These are phyloP conservation scores for Nannoperca obscura DNA, from an alignment of 2,797 vertebrate species.

Conservation along the genomic window DNA sequence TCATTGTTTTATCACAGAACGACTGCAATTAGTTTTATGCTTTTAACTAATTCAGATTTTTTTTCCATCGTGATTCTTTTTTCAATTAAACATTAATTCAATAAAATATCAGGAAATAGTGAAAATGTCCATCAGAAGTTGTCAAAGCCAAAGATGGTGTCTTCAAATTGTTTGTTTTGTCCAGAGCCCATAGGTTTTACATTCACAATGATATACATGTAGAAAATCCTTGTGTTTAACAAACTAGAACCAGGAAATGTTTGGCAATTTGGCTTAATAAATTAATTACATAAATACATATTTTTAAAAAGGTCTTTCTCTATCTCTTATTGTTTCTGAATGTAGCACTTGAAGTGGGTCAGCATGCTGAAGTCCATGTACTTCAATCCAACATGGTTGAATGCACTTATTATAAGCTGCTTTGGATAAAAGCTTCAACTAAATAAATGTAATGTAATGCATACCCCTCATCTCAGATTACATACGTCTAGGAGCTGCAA, in stretches of 20 bases:
- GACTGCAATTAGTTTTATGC: conserved; percentile 12
- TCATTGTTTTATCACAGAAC: conserved; percentile 20
- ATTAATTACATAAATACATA: background rate
- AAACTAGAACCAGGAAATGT: background rate
- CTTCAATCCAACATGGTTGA: no score
- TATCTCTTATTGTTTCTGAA: background rate
- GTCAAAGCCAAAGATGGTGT: background rate
- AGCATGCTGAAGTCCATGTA: background rate
- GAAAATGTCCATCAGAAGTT: background rate
- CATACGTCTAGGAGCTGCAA: conserved; percentile 5
- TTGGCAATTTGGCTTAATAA: background rate
- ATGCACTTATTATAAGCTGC: background rate
- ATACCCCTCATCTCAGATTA: background rate
- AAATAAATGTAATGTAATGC: background rate
- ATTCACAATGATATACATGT: background rate
- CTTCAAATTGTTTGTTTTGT: background rate
- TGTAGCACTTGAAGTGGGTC: background rate
- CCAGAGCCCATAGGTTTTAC: background rate
- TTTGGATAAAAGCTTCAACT: background rate
- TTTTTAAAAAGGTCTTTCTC: background rate
- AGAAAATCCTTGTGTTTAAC: background rate
- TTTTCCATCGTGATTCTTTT: conserved; percentile 15
- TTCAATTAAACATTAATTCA: conserved; percentile 12
- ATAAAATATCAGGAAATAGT: conserved; percentile 8
- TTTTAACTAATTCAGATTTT: conserved; percentile 19